These are phyloP conservation scores for Mantis religiosa DNA, from an alignment of 2,888 invertebrate genomes.

Conservation along the genomic window DNA sequence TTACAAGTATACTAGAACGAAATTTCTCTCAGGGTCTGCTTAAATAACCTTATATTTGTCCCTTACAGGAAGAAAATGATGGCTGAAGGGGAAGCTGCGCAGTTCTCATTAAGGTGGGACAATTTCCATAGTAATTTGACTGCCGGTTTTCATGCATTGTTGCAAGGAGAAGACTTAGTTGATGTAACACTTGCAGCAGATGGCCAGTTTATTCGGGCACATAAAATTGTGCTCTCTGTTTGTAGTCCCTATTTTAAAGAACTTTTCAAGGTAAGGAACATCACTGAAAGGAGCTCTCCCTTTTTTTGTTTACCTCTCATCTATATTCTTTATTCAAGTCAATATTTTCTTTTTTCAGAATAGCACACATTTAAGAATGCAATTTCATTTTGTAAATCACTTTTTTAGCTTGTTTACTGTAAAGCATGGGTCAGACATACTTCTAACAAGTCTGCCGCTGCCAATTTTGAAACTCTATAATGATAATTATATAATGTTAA, in stretches of 20 bases:
- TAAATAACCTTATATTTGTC: neutral
- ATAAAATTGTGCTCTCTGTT: constrained; percentile 71
- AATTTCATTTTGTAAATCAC: no score
- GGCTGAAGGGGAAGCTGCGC: constrained; percentile 47
- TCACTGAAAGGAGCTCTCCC: neutral
- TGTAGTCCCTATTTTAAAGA: constrained; percentile 77
- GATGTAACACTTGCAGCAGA: constrained; percentile 74
- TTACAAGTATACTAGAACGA: no score
- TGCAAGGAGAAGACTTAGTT: constrained; percentile 68
- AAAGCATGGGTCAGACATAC: no score
- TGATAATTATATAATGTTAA: no score
- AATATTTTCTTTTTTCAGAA: no score
- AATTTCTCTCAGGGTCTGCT: no score
- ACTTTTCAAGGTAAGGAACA: constrained; percentile 61
- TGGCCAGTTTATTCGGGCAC: constrained; percentile 70
- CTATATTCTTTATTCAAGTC: no score
- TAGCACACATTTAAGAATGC: no score
- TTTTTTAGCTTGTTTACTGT: no score
- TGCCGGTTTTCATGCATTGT: constrained; percentile 64
- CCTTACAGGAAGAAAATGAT: constrained; percentile 9
- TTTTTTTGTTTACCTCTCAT: neutral
- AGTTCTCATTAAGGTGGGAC: constrained; percentile 73
- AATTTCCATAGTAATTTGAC: constrained; percentile 73
- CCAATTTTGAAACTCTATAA: no score
- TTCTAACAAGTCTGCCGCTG: no score